Conservation (phyloP, 2,797 vertebrate genomes). For the Knipowitschia caucasica region DNA sequence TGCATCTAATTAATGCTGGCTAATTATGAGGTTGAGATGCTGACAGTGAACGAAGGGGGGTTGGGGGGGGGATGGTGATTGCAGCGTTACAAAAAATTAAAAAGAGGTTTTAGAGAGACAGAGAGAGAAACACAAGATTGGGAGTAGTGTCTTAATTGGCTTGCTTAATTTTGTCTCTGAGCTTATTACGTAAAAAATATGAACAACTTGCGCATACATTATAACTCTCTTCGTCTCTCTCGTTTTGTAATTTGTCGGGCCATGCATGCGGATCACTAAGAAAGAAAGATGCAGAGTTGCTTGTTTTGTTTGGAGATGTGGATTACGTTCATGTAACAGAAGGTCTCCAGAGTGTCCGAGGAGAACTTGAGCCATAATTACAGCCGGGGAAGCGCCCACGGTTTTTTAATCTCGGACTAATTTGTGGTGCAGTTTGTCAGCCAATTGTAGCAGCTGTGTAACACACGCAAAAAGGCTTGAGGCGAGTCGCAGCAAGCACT, state of each 20-base stretch:
- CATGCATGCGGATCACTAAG: constrained; percentile 29
- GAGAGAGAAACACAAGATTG: constrained; percentile 47
- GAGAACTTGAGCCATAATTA: constrained; percentile 54
- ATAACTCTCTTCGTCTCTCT: constrained; percentile 33
- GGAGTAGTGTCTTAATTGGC: constrained; percentile 64
- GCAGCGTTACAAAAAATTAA: constrained; percentile 67
- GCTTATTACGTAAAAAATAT: constrained; percentile 58
- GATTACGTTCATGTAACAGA: constrained; percentile 29
- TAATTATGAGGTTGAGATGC: constrained; percentile 79
- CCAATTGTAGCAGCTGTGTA: constrained; percentile 21
- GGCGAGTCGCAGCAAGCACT: constrained; percentile 25
- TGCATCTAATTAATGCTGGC: constrained; percentile 77
- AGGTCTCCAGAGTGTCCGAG: constrained; percentile 38
- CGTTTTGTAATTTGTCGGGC: constrained; percentile 54
- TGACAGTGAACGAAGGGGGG: constrained; percentile 54
- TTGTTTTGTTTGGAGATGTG: constrained; percentile 15
- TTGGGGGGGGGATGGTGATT: constrained; percentile 40
- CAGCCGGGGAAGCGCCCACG: constrained; percentile 47
- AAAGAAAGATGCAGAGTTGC: constrained; percentile 4
- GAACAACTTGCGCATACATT: constrained; percentile 56
- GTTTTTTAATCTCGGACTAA: constrained; percentile 48
- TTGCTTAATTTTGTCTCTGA: constrained; percentile 49
- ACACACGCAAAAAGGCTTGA: constrained; percentile 30
- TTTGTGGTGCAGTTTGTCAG: constrained; percentile 54
- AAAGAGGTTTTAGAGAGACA: constrained; percentile 31